Conservation (phyloP, 2,888 invertebrate genomes). For the Chromoteleia sp. region DNA sequence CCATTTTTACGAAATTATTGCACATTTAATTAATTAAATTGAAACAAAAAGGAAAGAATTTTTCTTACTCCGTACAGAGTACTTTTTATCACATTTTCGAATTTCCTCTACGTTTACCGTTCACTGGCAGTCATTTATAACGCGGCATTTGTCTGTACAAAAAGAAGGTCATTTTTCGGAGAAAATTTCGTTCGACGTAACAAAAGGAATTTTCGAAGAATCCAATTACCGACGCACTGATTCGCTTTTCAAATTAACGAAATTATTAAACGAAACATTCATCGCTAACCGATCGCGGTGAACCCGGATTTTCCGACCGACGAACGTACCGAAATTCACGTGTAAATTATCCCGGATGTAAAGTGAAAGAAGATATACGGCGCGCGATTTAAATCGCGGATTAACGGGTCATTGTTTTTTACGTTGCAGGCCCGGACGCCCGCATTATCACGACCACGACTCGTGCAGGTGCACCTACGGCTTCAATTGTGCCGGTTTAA, state of each 20-base stretch:
- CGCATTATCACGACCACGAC: conserved; percentile 77
- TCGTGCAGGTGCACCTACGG: conserved; percentile 86
- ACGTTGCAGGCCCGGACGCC: conserved; percentile 71
- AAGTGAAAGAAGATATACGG: conserved; percentile 43
- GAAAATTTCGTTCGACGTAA: too few relatives aligned
- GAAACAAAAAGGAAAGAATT: too few relatives aligned
- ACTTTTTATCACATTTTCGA: too few relatives aligned
- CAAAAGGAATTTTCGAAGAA: too few relatives aligned
- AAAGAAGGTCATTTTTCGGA: too few relatives aligned
- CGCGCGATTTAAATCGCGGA: conserved; percentile 44
- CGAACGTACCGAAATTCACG: conserved; percentile 25
- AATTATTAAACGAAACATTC: conserved; percentile 15
- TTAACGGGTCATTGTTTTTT: conserved; percentile 51
- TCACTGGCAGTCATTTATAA: too few relatives aligned
- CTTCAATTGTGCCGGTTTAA: conserved; percentile 86
- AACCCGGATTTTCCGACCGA: conserved; percentile 8
- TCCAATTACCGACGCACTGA: neutral
- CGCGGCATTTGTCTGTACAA: too few relatives aligned
- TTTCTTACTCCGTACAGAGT: too few relatives aligned
- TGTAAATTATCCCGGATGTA: conserved; percentile 25
- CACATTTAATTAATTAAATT: too few relatives aligned
- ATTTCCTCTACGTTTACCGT: too few relatives aligned
- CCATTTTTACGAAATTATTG: too few relatives aligned
- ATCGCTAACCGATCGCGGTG: neutral
- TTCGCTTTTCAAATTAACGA: neutral